Base-by-base conservation (phyloP, 1,140 invertebrate genomes). In the Drosophila mauritiana region DNA sequence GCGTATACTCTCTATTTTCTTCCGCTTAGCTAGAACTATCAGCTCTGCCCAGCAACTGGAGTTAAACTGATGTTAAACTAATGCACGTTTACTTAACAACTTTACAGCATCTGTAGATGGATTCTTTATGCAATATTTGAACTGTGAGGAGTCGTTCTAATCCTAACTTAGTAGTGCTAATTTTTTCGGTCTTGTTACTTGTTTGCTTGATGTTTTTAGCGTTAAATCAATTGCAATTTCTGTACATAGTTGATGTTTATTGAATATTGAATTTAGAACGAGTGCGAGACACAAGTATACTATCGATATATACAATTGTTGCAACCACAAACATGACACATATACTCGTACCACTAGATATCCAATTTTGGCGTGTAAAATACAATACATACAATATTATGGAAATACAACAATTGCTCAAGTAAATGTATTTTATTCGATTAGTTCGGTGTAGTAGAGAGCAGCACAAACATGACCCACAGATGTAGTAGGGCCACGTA, bases 401-500 rank as follows among this genome's bases (percentile, higher is more conserved):
- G 56, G 43, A 65, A 74, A 80, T 78, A 74, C 74, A 73, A 75
- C 39, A 61, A 76, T 84, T 84, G 76, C 77, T 84, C 80, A 80
- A 76, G 37, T 48, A 62, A 20, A 62, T 39, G 43, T 7, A 37
- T 73, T 55, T 10, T 15, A 57, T 46, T 46, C n/a, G 34, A 74
- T 70, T 52, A 91, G 51, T 92, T 91, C 39, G 91, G 91, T 27
- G 91, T 91, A 11, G 90, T 90, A 1, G 90, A 90, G 4, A 92
- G 73, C 31, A 92, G 63, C 49, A 92, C 91, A 52, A 92, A 91
- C 82, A 92, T 82, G 31, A 92, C 91, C 91, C 91, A 92, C 2
- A 92, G 48, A 59, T 92, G 91, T 7, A 92, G 58, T 12, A 92
- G 54, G 0, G 77, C 90, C 12, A 92, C 88, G 52, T 97, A 97